A percentile compares a stretch with the other conserved stretches of the same genome.
phyloP scores from a whole-genome alignment of 2,797 vertebrate species.

The Pagetopsis macropterus region DNA sequence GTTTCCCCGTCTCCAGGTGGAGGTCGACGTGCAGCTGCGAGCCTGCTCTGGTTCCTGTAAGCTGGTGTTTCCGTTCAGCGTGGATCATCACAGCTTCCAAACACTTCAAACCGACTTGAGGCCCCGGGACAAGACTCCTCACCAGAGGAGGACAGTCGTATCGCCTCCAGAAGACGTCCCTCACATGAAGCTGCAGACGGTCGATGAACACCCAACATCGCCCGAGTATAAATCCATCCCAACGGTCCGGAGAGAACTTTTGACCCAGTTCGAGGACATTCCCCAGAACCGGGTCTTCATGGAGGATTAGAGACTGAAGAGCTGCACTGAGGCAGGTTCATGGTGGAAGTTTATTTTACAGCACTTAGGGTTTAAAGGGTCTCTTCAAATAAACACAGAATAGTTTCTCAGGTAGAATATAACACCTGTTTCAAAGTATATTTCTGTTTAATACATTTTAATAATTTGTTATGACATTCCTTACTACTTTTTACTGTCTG shows the following conservation, averaged over 20 bases:
- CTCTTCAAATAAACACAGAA: no score
- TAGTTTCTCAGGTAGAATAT: no score
- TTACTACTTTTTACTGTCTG: no score
- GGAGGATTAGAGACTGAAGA: constrained; percentile 40
- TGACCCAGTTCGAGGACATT: constrained; percentile 78
- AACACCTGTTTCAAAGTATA: no score
- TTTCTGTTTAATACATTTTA: no score
- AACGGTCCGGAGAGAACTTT: constrained; percentile 49
- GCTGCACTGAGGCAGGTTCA: not conserved
- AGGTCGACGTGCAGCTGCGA: constrained; percentile 91
- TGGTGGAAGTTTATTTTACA: not conserved
- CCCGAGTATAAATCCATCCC: constrained; percentile 62
- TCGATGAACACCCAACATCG: rapidly evolving
- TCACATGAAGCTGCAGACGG: constrained; percentile 51
- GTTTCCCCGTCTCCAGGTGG: constrained; percentile 82
- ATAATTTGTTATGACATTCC: no score
- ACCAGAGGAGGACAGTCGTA: not conserved
- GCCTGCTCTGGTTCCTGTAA: constrained; percentile 89
- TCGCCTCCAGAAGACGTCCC: constrained; percentile 23
- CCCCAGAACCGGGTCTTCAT: constrained; percentile 66
- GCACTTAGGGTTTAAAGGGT: no score
- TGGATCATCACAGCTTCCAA: constrained; percentile 78
- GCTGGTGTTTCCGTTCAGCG: constrained; percentile 67
- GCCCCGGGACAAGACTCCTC: constrained; percentile 7
- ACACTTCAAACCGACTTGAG: constrained; percentile 77